Percentiles rank a stretch among this genome's conserved stretches.
These are phyloP conservation scores for Sminthurides bifidus DNA, from an alignment of 1,140 invertebrate species.

Conservation along the genomic window DNA sequence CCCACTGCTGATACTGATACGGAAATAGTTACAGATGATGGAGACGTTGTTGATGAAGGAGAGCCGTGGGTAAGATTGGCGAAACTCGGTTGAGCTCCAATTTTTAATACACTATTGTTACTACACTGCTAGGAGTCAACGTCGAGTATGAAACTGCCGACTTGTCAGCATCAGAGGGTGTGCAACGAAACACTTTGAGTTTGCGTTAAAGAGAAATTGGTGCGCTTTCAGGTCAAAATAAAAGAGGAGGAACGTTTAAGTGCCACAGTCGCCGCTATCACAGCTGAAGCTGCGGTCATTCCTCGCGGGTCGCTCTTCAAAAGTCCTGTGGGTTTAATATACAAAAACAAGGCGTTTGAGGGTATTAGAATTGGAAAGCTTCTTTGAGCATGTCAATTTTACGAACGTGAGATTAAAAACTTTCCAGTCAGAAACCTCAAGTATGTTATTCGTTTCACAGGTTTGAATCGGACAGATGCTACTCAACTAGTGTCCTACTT, in stretches of 20 bases:
- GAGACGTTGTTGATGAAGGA: slow-evolving; percentile 23
- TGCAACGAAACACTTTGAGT: too few species aligned
- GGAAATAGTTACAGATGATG: slow-evolving; percentile 19
- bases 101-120: too few species aligned
- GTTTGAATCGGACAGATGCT: slow-evolving; percentile 40
- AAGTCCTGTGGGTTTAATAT: slow-evolving; percentile 47
- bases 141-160: too few species aligned
- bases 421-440: background rate
- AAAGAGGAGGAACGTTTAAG: slow-evolving; percentile 65
- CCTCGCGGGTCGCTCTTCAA: slow-evolving; percentile 59
- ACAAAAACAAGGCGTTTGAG: slow-evolving; percentile 53
- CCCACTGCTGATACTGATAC: slow-evolving; percentile 23
- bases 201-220: background rate
- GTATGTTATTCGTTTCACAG: background rate
- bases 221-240: slow-evolving; percentile 37
- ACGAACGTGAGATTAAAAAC: background rate
- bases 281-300: slow-evolving; percentile 52
- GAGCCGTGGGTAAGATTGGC: slow-evolving; percentile 22
- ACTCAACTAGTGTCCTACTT: slow-evolving; percentile 51
- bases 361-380: slow-evolving; percentile 36
- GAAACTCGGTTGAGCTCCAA: too few species aligned
- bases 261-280: slow-evolving; percentile 53
- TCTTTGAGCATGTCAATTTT: background rate
- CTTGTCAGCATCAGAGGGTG: too few species aligned
- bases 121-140: too few species aligned